These are phyloP conservation scores for Chelon auratus DNA, from an alignment of 2,797 vertebrate species.

Conservation along the genomic window DNA sequence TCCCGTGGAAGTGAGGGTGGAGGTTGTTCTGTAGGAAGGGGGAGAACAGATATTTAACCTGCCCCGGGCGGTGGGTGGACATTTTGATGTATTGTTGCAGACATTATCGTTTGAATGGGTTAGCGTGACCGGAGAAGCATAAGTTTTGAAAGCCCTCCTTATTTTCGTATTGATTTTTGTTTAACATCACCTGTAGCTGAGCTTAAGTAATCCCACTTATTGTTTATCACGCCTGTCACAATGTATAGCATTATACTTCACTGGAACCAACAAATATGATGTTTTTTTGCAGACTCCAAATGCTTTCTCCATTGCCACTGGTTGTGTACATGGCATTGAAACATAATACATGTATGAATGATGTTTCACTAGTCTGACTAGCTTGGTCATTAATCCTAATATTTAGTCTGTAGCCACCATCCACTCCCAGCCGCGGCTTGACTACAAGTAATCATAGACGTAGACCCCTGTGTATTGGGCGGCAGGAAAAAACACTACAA, in stretches of 20 bases:
- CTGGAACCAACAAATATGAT: conserved; percentile 10
- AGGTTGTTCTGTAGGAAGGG: neutral
- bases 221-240: conserved; percentile 39
- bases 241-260: conserved; percentile 14
- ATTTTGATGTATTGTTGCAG: conserved; percentile 62
- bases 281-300: conserved; percentile 27
- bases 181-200: conserved; percentile 32
- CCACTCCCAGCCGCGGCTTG: conserved; percentile 63
- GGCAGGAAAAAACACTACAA: conserved; percentile 69
- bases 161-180: conserved; percentile 54
- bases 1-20: conserved; percentile 42
- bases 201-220: conserved; percentile 37
- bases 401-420: conserved; percentile 69
- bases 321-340: conserved; percentile 52
- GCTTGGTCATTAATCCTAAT: conserved; percentile 79
- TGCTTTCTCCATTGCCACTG: conserved; percentile 46
- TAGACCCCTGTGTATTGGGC: conserved; percentile 64
- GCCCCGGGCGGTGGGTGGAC: conserved; percentile 30
- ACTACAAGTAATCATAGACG: conserved; percentile 78
- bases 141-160: conserved; percentile 48
- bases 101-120: conserved; percentile 63
- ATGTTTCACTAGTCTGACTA: conserved; percentile 68
- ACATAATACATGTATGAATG: conserved; percentile 61
- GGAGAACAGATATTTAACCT: conserved; percentile 50
- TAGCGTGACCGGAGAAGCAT: conserved; percentile 32